Conservation (phyloP, 2,113 vertebrate genomes). For the Mesocricetus auratus region DNA sequence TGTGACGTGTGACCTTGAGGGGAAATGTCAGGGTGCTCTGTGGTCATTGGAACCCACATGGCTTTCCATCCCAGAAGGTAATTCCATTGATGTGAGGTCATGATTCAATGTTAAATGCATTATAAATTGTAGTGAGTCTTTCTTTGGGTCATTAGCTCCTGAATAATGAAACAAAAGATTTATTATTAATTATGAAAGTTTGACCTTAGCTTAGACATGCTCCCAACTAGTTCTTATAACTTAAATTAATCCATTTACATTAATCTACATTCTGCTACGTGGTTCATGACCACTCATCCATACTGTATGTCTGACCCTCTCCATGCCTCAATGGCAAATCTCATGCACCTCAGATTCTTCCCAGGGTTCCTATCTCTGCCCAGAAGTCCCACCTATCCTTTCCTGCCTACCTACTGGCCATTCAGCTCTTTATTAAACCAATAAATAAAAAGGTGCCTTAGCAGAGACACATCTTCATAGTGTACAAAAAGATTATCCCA, state of each 20-base stretch:
- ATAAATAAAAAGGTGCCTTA: background rate
- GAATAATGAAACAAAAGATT: background rate
- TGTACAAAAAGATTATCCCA: background rate
- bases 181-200: background rate
- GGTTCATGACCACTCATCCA: background rate
- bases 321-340: rapidly evolving
- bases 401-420: background rate
- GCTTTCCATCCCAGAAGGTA: slow-evolving; percentile 28
- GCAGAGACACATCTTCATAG: background rate
- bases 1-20: background rate
- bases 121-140: background rate
- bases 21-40: background rate
- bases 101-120: background rate
- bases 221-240: background rate
- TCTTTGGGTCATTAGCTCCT: background rate
- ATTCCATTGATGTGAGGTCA: slow-evolving; percentile 57
- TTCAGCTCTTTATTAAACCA: background rate
- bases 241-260: background rate
- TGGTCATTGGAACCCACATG: background rate
- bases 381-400: background rate
- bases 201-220: background rate
- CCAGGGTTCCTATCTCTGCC: background rate
- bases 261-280: background rate
- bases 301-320: background rate
- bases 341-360: background rate